Percentiles rank a stretch among this genome's conserved stretches.
These are phyloP conservation scores for Urocyon cinereoargenteus DNA, from an alignment of 2,797 vertebrate species.

Conservation along the genomic window DNA sequence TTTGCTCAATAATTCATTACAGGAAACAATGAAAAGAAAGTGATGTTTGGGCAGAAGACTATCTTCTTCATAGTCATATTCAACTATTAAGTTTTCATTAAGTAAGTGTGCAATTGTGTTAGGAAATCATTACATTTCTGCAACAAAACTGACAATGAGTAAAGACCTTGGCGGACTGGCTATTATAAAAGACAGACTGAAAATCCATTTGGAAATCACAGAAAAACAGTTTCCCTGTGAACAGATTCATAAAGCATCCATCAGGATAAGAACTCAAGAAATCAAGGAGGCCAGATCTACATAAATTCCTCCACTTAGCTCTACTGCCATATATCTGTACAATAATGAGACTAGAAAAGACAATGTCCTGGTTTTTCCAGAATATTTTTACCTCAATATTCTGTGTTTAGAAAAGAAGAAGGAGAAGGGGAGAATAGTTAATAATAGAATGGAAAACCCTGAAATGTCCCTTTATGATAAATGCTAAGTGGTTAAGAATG, in stretches of 20 bases:
- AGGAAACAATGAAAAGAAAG: conserved; percentile 24
- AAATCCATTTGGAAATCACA: conserved; percentile 42
- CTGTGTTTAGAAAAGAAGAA: too few species aligned
- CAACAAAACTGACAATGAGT: background rate
- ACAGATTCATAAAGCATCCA: background rate
- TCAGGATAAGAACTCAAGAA: background rate
- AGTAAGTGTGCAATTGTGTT: background rate
- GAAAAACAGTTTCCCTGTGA: background rate
- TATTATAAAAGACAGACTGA: background rate
- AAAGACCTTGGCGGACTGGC: background rate
- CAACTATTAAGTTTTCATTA: conserved; percentile 24
- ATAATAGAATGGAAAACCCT: too few species aligned
- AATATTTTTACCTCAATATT: too few species aligned
- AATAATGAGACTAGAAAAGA: too few species aligned
- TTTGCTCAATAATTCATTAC: conserved; percentile 53
- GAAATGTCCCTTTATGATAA: too few species aligned
- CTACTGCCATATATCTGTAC: too few species aligned
- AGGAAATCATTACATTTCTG: background rate
- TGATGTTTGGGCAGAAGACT: conserved; percentile 41
- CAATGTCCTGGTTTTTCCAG: too few species aligned
- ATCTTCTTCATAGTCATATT: background rate
- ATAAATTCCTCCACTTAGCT: background rate
- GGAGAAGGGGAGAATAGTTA: too few species aligned
- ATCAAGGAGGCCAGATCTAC: background rate
- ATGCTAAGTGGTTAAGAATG: background rate